Base-by-base conservation (phyloP, 53 echinoderm and acorn worm genomes). In the Hippasteria phrygiana region DNA sequence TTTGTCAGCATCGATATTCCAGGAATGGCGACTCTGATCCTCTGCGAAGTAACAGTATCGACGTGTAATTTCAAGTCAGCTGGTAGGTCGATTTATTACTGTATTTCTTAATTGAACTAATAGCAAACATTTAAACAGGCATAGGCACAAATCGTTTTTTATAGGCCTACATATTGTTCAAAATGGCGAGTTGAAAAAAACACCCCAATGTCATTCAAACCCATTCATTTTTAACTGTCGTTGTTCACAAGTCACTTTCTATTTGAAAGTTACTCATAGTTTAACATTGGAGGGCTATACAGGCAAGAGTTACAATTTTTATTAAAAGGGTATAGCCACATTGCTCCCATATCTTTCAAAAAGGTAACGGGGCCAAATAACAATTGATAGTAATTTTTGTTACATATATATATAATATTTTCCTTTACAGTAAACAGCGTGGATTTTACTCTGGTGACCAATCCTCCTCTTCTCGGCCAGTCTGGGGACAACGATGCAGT, bases 1-100 rank as follows among this genome's bases (percentile, higher is more conserved):
- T 80, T 64, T 43, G 65, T 80, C 16, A 80, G 80, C 10, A 45
- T 80, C 28, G 28, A 80, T 29, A 64, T 65, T 28, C 42, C 34
- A 22, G 34, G 75, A 75, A 47, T 10, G 5, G 34, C 31, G 0
- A 31, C n/a, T 0, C 75, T 75, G 8, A 31, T n/a, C 28, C 48
- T 75, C 6, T 75, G 75, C 18, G 50, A 75, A 22, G 75, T 75
- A 8, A 2, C 29, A 12, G 47, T 50, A 32, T 13, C 18, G 9
- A 5, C 75, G 1, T 75, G 75, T 31, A 50, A 75, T 34, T 37
- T 67, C 22, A 20, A 41, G 6, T 42, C 41, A 6, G 8, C 40
- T 5, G 72, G 72, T 71, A 71, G 38, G 38, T 5, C 13, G 29
- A 5, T 26, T 32, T n/a, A n/a, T n/a, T n/a, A n/a, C n/a, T n/a